Conservation (phyloP, 2,797 vertebrate species). For the Numenius phaeopus region DNA sequence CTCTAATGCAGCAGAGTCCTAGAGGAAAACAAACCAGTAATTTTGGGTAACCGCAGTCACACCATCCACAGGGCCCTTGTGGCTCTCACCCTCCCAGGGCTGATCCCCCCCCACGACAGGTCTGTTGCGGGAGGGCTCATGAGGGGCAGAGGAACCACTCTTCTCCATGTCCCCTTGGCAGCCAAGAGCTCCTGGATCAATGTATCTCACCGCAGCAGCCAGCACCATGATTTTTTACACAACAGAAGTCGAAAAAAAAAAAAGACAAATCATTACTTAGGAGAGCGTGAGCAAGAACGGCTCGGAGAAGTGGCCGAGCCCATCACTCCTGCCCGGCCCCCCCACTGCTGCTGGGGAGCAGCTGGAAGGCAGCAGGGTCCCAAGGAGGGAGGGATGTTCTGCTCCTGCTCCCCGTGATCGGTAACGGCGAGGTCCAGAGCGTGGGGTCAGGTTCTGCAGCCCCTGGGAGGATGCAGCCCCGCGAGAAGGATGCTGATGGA, state of each 20-base stretch:
- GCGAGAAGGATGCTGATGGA: accelerated
- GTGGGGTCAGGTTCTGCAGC: accelerated
- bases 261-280: neutral
- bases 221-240: slow-evolving; percentile 5
- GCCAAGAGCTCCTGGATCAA: neutral
- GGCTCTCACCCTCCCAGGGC: accelerated
- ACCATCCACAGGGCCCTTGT: accelerated
- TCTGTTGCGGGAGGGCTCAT: neutral
- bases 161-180: neutral
- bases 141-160: accelerated
- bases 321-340: neutral
- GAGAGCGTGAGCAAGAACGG: neutral
- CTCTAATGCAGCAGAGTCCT: accelerated
- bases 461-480: neutral
- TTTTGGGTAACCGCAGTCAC: accelerated
- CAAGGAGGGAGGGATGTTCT: neutral
- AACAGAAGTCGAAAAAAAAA: neutral
- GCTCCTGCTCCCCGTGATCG: accelerated
- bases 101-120: neutral
- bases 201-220: neutral
- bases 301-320: neutral
- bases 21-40: neutral
- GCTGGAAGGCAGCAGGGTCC: neutral
- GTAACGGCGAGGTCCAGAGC: accelerated
- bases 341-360: accelerated